Percentiles rank a stretch among this genome's conserved stretches.
These are phyloP conservation scores for Amphiura filiformis DNA, from an alignment of 35 echinoderm and acorn worm species.

Conservation along the genomic window DNA sequence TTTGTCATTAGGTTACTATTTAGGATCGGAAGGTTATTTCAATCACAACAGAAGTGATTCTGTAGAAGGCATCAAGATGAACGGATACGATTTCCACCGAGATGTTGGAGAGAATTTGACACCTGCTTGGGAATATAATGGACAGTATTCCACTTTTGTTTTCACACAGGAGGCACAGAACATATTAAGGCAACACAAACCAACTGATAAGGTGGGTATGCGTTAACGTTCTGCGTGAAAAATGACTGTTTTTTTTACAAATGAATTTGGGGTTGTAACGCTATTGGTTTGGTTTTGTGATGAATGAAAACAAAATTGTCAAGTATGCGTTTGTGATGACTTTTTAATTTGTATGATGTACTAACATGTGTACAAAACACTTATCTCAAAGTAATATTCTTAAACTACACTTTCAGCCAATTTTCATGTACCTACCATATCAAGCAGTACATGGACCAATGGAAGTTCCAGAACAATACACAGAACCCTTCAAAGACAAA, in stretches of 20 bases:
- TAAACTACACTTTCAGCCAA: slow-evolving; percentile 60
- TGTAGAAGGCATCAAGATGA: background rate
- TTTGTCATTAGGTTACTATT: background rate
- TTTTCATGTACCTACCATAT: slow-evolving; percentile 60
- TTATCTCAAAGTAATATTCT: too few species aligned
- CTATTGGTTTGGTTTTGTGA: too few species aligned
- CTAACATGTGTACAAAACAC: too few species aligned
- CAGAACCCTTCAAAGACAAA: slow-evolving; percentile 17
- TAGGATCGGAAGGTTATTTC: background rate
- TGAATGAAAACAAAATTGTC: too few species aligned
- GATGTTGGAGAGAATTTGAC: background rate
- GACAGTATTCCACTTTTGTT: background rate
- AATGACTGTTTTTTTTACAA: too few species aligned
- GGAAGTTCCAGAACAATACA: slow-evolving; percentile 45
- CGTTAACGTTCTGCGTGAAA: too few species aligned
- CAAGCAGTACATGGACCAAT: slow-evolving; percentile 53
- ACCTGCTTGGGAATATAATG: background rate
- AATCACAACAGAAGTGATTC: background rate
- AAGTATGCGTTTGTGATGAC: too few species aligned
- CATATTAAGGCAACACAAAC: background rate
- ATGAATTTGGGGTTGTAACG: too few species aligned
- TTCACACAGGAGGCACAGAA: background rate
- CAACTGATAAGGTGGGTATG: background rate
- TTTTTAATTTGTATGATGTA: too few species aligned
- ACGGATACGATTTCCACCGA: background rate